Conservation (phyloP, 2,888 invertebrate genomes). For the Hypselothyrea guttata region DNA sequence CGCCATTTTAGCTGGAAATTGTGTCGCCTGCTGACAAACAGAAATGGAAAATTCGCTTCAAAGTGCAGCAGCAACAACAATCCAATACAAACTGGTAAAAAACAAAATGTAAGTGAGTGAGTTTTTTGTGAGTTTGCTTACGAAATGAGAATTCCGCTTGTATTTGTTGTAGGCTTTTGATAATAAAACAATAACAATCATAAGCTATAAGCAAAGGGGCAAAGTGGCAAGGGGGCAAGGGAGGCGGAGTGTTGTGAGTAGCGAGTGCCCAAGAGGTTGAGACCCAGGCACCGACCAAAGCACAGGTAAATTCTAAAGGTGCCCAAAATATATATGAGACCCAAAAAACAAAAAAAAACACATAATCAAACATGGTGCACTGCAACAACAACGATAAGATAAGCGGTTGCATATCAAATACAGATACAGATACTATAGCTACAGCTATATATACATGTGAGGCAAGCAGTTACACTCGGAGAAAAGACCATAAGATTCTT, state of each 20-base stretch:
- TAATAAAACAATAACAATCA: constrained; percentile 46
- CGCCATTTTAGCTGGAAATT: constrained; percentile 74
- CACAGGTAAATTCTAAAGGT: constrained; percentile 51
- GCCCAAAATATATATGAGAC: constrained; percentile 40
- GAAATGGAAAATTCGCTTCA: constrained; percentile 45
- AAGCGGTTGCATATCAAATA: constrained; percentile 57
- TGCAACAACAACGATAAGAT: constrained; percentile 64
- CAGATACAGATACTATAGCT: constrained; percentile 31
- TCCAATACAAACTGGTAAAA: constrained; percentile 17
- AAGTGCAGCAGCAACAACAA: constrained; percentile 38
- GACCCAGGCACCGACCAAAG: constrained; percentile 39
- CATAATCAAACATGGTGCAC: constrained; percentile 52
- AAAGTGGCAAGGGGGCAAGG: neutral
- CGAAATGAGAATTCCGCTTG: constrained; percentile 48
- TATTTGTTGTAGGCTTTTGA: constrained; percentile 56
- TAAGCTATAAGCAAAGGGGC: constrained; percentile 19
- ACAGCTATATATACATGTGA: constrained; percentile 1
- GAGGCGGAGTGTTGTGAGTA: too few species aligned
- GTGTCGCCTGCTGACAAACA: constrained; percentile 59
- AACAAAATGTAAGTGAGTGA: constrained; percentile 16
- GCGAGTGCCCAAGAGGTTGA: constrained; percentile 62
- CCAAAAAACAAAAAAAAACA: constrained; percentile 24
- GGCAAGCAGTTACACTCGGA: too few species aligned
- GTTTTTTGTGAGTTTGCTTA: constrained; percentile 42
- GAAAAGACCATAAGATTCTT: too few species aligned